Percentiles rank a stretch among this genome's conserved stretches.
Conservation (phyloP, 2,888 invertebrate species). For the Pachymerium ferrugineum region DNA sequence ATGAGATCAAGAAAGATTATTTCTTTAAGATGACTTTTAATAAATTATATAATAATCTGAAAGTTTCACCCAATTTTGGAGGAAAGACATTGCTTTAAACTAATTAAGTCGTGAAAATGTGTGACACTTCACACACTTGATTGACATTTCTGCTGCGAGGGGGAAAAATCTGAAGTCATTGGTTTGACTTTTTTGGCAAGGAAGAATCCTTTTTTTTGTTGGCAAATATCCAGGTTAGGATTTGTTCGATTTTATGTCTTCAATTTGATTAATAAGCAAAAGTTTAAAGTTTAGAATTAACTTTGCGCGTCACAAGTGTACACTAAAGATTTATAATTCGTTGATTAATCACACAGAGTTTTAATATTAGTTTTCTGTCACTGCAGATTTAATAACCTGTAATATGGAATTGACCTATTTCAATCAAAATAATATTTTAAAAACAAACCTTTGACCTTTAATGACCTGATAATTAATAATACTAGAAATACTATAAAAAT, state of each 20-base stretch:
- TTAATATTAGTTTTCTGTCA: too few relatives aligned
- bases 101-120: conserved; percentile 16
- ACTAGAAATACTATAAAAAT: too few relatives aligned
- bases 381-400: too few relatives aligned
- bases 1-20: too few relatives aligned
- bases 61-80: not conserved
- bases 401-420: too few relatives aligned
- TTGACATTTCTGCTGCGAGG: conserved; percentile 23
- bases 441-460: too few relatives aligned
- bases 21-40: too few relatives aligned
- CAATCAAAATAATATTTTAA: too few relatives aligned
- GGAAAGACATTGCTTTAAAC: not conserved
- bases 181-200: conserved; percentile 17
- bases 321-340: not conserved
- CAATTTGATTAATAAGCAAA: conserved; percentile 27
- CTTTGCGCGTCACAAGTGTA: not conserved
- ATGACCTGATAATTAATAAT: too few relatives aligned
- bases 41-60: too few relatives aligned
- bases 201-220: conserved; percentile 7
- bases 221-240: conserved; percentile 13
- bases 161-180: conserved; percentile 6
- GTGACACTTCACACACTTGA: conserved; percentile 19
- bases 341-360: too few relatives aligned
- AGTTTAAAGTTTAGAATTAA: not conserved
- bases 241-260: conserved; percentile 25